Percentiles rank a stretch among this genome's conserved stretches.
These are phyloP conservation scores for Aphaenogaster ashmeadi DNA, from an alignment of 1,140 invertebrate species.

Conservation along the genomic window DNA sequence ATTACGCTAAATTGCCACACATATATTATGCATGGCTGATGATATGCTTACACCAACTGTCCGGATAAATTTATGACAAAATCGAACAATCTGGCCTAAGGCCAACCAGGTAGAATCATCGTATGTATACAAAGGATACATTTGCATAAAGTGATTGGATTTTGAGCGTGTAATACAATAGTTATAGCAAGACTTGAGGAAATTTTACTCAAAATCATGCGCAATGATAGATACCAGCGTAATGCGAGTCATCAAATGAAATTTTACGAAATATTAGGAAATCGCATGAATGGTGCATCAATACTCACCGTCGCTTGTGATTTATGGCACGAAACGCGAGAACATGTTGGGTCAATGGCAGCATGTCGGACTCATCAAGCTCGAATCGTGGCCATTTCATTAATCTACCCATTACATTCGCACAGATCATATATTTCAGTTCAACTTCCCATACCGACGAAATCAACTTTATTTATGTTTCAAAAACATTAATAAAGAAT, in stretches of 20 bases:
- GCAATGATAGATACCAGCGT: slow-evolving; percentile 30
- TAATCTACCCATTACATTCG: slow-evolving; percentile 61
- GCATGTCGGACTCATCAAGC: slow-evolving; percentile 63
- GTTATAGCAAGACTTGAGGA: slow-evolving; percentile 11
- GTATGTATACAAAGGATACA: slow-evolving; percentile 2
- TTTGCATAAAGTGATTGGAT: slow-evolving; percentile 33
- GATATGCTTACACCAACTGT: slow-evolving; percentile 1
- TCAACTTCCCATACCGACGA: slow-evolving; percentile 27
- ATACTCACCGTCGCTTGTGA: slow-evolving; percentile 46
- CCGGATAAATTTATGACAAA: slow-evolving; percentile 19
- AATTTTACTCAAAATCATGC: slow-evolving; percentile 33
- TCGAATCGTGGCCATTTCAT: slow-evolving; percentile 63
- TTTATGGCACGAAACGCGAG: slow-evolving; percentile 63
- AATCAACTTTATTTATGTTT: slow-evolving; percentile 17
- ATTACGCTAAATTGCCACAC: background rate
- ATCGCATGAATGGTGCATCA: slow-evolving; percentile 46
- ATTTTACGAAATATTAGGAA: slow-evolving; percentile 60
- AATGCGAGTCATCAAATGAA: slow-evolving; percentile 51
- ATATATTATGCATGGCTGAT: slow-evolving; percentile 20
- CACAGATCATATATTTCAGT: slow-evolving; percentile 60
- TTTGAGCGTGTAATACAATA: background rate
- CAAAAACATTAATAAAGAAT: slow-evolving; percentile 23
- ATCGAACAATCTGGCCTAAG: slow-evolving; percentile 26
- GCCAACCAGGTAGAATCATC: slow-evolving; percentile 7
- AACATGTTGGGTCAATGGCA: slow-evolving; percentile 62